Base-by-base conservation (phyloP, 2,888 invertebrate genomes). In the Eudemis profundana region DNA sequence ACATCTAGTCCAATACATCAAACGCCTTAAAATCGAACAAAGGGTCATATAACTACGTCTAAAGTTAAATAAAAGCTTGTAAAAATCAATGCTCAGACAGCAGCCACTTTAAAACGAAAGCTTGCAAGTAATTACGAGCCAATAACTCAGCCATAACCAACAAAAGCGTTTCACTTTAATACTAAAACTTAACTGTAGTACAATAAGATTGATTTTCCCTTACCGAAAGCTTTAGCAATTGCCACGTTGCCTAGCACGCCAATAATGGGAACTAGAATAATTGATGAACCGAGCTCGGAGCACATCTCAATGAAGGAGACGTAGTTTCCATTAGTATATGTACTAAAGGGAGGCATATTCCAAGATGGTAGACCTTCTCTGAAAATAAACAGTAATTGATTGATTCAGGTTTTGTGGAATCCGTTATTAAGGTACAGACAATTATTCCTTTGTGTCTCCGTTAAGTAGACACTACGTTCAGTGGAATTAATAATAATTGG, bases 171-270 rank as follows among this genome's bases (percentile, higher is more conserved):
- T 29, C n/a, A 4, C 17, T 42, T 51, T 14, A 33, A 61, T 0
- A 46, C n/a, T 42, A n/a, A 21, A 51, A 27, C 19, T 49, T 7
- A 56, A 14, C 8, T 1, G 8, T 8, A 3, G 14, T 3, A 33
- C n/a, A 38, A 21, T 56, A 14, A 27, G 27, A 12, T 51, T 14
- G 17, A 17, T 4, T 46, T 10, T 0, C 23, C 87, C 94, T 93
- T 85, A 96, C 96, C 96, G 82, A 98, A 98, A 33, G 98, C 97
- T 87, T 98, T 98, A 3, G 98, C 98, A 71, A 98, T 98, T 8
- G 98, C 98, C 0, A 98, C 97, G 78, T 98, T 97, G 69, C 98
- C 98, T 50, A 98, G 90, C 0, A 98, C 96, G 0, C 96, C 97
- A 71, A 98, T 96, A 33, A 98, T 94, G 1, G 98, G 98, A 7